These are phyloP conservation scores for Plectrocnemia conspersa DNA, from an alignment of 1,140 invertebrate species.

Conservation along the genomic window DNA sequence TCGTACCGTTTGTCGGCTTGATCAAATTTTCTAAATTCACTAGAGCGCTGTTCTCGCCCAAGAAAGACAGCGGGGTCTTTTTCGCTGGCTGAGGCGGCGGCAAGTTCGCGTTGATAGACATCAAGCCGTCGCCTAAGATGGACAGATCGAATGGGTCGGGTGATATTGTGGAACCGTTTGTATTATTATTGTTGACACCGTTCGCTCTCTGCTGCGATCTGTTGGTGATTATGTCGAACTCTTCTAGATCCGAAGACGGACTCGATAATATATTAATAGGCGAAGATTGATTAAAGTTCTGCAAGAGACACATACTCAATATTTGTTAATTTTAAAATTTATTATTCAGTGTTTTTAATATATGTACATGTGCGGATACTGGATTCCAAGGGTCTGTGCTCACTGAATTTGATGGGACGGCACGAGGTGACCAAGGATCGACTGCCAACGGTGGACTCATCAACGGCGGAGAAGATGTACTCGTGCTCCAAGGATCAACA, in stretches of 20 bases:
- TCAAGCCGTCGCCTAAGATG: slow-evolving; percentile 54
- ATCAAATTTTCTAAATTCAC: slow-evolving; percentile 95
- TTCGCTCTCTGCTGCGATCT: slow-evolving; percentile 46
- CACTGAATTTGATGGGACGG: slow-evolving; percentile 33
- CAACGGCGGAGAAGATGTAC: slow-evolving; percentile 19
- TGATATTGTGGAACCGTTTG: slow-evolving; percentile 44
- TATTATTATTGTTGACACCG: slow-evolving; percentile 41
- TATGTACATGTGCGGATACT: slow-evolving; percentile 38
- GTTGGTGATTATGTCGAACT: slow-evolving; percentile 79
- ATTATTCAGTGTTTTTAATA: background rate
- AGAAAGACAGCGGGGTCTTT: slow-evolving; percentile 87
- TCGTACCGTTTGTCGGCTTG: slow-evolving; percentile 50
- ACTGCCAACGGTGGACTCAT: slow-evolving; percentile 19
- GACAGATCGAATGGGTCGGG: slow-evolving; percentile 70
- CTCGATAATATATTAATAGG: slow-evolving; percentile 47
- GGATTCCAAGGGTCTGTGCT: slow-evolving; percentile 40
- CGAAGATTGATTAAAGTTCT: slow-evolving; percentile 29
- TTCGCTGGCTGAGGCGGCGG: slow-evolving; percentile 54
- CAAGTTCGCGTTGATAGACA: slow-evolving; percentile 41
- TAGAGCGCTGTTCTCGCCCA: slow-evolving; percentile 89
- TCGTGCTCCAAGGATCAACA: slow-evolving; percentile 33
- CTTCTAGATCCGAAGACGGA: slow-evolving; percentile 70
- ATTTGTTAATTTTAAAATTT: background rate
- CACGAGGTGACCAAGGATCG: slow-evolving; percentile 21
- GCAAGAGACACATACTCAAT: slow-evolving; percentile 8